Evolutionary conservation across 2,888 invertebrate genomes (phyloP), one percentile per base, ranked within the genome.

Genomic region (Eupithecia tripunctaria): DNA sequence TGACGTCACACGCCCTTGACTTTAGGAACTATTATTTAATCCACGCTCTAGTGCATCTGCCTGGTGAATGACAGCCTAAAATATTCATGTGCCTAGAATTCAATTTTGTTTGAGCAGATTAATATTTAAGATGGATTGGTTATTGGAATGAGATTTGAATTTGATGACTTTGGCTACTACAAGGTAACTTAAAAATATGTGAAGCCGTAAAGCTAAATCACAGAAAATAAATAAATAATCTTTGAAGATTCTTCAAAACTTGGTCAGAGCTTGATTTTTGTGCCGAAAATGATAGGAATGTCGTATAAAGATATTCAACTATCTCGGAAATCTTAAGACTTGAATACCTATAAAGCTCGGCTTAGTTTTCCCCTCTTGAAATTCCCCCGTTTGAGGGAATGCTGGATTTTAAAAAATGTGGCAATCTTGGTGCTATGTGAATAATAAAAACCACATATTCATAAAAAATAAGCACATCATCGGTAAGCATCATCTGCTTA

Each of bases 1-100:
- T 84, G 82, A 83, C 87, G 84, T 84, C 85, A 85, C 70, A 12
- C 73, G 82, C 79, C 86, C 86, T 86, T 88, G 84, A 80, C 82
- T 74, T 69, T 47, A 59, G 63, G 41, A 68, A 65, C 63, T 68
- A 65, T 29, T 68, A 62, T 62, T 60, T 51, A 38, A 59, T 70
- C 47, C 51, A 60, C 25, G 62, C 51, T 60, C 76, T 65, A 32
- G 72, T 68, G 75, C 80, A 78, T 77, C 18, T 63, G 56, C 56
- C 21, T 36, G 18, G 32, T 63, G 62, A 32, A 36, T 21, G 62
- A 36, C 10, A 36, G 12, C 12, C 25, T 56, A 25, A 56, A 56
- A 56, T 56, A 56, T 56, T 56, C 14, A 56, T 56, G 14, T 1
- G 25, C 12, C 5, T 32, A 21, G 56, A 56, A 56, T 56, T 56